Base-by-base conservation (phyloP, 2,113 vertebrate genomes). In the Myrmecophaga tridactyla region DNA sequence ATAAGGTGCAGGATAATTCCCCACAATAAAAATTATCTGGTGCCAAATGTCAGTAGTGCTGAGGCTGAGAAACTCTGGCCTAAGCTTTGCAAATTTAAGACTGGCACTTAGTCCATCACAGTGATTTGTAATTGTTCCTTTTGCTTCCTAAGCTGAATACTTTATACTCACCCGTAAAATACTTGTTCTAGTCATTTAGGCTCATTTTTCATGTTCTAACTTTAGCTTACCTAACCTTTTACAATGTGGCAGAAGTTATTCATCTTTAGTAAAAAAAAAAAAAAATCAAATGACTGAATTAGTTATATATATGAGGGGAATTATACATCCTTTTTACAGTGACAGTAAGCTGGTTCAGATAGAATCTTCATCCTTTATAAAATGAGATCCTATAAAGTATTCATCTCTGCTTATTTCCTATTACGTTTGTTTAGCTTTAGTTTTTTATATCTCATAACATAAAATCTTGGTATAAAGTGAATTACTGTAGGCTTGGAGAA, bases 401-500 rank as follows among this genome's bases (percentile, higher is more conserved):
- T 92, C 65, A 73, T 81, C 23, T 95, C 36, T 76, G 48, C 36
- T 93, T 95, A 89, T 92, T 67, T 93, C 58, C 18, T 83, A 86
- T 58, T 92, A 75, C 94, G 36, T 73, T 83, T 93, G 81, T 63
- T 39, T 77, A 39, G n/a, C 36, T 94, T 9, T 29, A 83, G 53
- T 84, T 96, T 96, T 51, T 92, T 89, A 76, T 85, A 62, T 90
- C 21, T 46, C 60, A 92, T 95, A 76, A 96, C 93, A 91, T n/a
- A 93, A 96, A 95, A 69, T 6, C n/a, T 75, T 94, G 46, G 6
- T 53, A 93, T 84, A 85, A 77, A 80, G 60, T 94, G 13, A 9
- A 83, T 10, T 96, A 86, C 36, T 84, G n/a, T 12, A 94, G 31
- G 8, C 62, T 77, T 91, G 10, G 53, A 81, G 23, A 93, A 94